These are phyloP conservation scores for Micrasema longulum DNA, from an alignment of 1,140 invertebrate species.

Conservation along the genomic window DNA sequence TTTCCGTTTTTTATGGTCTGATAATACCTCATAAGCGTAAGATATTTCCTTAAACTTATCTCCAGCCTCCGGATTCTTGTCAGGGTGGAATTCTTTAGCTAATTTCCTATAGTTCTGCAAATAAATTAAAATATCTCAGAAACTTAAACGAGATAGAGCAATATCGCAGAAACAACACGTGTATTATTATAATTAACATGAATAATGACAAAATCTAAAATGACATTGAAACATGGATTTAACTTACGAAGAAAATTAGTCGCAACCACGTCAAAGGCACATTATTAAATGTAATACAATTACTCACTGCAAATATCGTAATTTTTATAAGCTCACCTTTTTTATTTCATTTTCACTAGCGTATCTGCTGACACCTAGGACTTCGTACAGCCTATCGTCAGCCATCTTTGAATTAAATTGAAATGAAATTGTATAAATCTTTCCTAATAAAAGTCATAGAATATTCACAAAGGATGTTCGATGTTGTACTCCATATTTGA, in stretches of 20 bases:
- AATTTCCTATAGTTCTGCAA: slow-evolving; percentile 85
- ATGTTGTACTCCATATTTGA: too few relatives aligned
- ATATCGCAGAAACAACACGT: slow-evolving; percentile 7
- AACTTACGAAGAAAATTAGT: too few relatives aligned
- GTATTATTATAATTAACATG: slow-evolving; percentile 13
- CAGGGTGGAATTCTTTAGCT: slow-evolving; percentile 90
- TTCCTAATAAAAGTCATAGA: too few relatives aligned
- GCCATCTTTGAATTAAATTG: slow-evolving; percentile 61
- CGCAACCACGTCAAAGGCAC: too few relatives aligned
- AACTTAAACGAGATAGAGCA: not conserved
- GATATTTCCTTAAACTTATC: slow-evolving; percentile 92
- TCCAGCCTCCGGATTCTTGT: slow-evolving; percentile 86
- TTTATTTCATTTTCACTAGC: slow-evolving; percentile 87
- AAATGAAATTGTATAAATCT: too few relatives aligned
- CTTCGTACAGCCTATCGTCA: slow-evolving; percentile 86
- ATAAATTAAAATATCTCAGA: slow-evolving; percentile 56
- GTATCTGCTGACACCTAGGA: slow-evolving; percentile 81
- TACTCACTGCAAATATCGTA: too few relatives aligned
- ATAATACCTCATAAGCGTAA: slow-evolving; percentile 88
- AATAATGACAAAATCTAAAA: slow-evolving; percentile 14
- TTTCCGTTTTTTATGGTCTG: slow-evolving; percentile 76
- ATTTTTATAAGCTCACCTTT: slow-evolving; percentile 73
- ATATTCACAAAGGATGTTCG: too few relatives aligned
- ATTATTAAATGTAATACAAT: too few relatives aligned
- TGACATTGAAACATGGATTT: slow-evolving; percentile 21